Base-by-base conservation (phyloP, 2,113 vertebrate species). In the Apaloderma vittatum region DNA sequence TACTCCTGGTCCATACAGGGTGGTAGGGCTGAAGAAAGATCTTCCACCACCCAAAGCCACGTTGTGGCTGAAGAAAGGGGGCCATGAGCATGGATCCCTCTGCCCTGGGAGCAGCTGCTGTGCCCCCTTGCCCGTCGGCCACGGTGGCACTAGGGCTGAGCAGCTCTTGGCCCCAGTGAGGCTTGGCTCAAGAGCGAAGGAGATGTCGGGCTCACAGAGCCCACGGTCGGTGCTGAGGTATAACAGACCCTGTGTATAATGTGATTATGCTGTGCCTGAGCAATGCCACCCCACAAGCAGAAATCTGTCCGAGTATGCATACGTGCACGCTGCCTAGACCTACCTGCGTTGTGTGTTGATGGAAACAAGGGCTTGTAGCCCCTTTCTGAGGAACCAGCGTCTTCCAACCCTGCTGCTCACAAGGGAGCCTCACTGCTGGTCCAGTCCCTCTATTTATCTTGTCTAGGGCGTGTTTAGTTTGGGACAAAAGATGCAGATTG, bases 101-200 rank as follows among this genome's bases (percentile, higher is more conserved):
- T 48, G 32, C 37, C 43, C 9, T 54, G 46, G 66, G 15, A 81
- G 71, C 43, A 62, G 19, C 36, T 55, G 13, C 14, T 3, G 1
- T n/a, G 3, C 13, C 48, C 63, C 34, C 58, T 59, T 65, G 49
- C 21, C n/a, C 0, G 0, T 30, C 2, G 3, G 11, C 59, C 5
- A 0, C 15, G 20, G 61, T 1, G 1, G 20, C 1, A 1, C 49
- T 2, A 7, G 45, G 51, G 11, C 40, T 62, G 26, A 89, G 67
- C 72, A 36, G 48, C 5, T 4, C 75, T 52, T 0, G 0, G 20
- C 26, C 48, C 34, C 6, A 8, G 2, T n/a, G 30, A 24, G 26
- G 34, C 21, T 34, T 20, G 1, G 3, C 51, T 61, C 2, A 2
- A 6, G 63, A 65, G 59, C 2, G 0, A 75, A 46, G 61, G 32